Conservation (phyloP, 2,888 invertebrate species). For the Suillia variegata region DNA sequence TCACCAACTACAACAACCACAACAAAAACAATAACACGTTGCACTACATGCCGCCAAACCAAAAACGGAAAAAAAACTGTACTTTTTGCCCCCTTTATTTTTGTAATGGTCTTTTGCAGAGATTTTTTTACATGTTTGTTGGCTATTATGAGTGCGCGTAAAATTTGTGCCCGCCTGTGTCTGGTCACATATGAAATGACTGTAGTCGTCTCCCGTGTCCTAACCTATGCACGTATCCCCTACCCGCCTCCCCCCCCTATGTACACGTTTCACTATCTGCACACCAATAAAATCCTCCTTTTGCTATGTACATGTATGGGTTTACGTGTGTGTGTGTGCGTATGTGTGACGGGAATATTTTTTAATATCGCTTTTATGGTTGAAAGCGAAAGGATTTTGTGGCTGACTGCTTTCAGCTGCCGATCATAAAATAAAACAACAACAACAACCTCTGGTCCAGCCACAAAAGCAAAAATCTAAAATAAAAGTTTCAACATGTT, state of each 20-base stretch:
- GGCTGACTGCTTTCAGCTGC: constrained; percentile 29
- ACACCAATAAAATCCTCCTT: background rate
- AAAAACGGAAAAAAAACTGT: too few species aligned
- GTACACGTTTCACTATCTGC: constrained; percentile 7
- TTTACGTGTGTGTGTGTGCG: background rate
- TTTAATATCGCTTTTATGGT: constrained; percentile 43
- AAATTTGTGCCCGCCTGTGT: background rate
- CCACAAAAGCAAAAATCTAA: constrained; percentile 17
- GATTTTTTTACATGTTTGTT: too few species aligned
- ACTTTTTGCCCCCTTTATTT: too few species aligned
- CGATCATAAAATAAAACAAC: constrained; percentile 47
- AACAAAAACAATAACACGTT: too few species aligned
- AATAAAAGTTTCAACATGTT: constrained; percentile 6
- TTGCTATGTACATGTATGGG: background rate
- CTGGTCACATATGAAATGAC: background rate
- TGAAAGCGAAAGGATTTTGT: constrained; percentile 61
- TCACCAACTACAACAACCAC: too few species aligned
- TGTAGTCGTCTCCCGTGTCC: too few species aligned
- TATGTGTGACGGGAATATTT: background rate
- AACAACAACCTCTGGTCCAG: constrained; percentile 18
- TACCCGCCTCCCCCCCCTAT: background rate
- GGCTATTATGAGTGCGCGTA: background rate
- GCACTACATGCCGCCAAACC: too few species aligned
- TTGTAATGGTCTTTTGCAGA: too few species aligned
- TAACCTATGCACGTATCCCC: too few species aligned